Evolutionary conservation across 1,140 invertebrate genomes (phyloP).

Genomic region (Pissodes strobi): DNA sequence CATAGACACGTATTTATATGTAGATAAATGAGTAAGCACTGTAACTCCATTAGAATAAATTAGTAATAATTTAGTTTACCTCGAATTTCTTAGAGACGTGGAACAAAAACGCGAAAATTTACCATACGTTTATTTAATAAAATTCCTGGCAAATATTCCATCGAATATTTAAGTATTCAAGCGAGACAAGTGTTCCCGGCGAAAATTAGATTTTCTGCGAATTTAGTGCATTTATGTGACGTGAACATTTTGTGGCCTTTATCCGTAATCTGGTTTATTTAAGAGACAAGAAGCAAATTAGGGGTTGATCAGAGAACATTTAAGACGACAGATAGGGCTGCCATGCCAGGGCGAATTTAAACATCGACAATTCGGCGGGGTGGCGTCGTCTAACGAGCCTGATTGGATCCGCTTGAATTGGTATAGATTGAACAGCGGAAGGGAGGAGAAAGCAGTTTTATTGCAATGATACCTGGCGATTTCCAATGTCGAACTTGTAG

Average conservation of each 20-base stretch:
- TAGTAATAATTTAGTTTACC: too few species aligned
- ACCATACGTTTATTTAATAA: slow-evolving; percentile 33
- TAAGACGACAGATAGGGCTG: slow-evolving; percentile 42
- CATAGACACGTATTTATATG: too few species aligned
- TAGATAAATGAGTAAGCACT: too few species aligned
- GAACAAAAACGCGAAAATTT: slow-evolving; percentile 3
- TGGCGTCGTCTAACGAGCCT: slow-evolving; percentile 50
- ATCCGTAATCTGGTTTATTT: slow-evolving; percentile 51
- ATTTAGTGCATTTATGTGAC: slow-evolving; percentile 34
- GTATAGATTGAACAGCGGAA: slow-evolving; percentile 53
- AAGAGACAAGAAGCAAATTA: slow-evolving; percentile 54
- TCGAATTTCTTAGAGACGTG: too few species aligned
- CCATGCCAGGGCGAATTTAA: slow-evolving; percentile 45
- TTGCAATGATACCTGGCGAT: slow-evolving; percentile 24
- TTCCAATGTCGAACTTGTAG: slow-evolving; percentile 15
- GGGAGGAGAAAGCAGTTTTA: slow-evolving; percentile 42
- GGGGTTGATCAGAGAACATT: slow-evolving; percentile 52
- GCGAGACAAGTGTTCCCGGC: slow-evolving; percentile 30
- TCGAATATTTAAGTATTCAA: slow-evolving; percentile 35
- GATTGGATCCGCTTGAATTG: slow-evolving; percentile 55
- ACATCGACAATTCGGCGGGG: slow-evolving; percentile 45
- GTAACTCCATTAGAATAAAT: too few species aligned
- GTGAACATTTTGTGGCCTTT: slow-evolving; percentile 32
- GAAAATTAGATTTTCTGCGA: slow-evolving; percentile 31
- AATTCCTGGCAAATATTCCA: slow-evolving; percentile 22